Evolutionary conservation across 1,140 invertebrate species (phyloP).

Genomic region (Atta cephalotes): DNA sequence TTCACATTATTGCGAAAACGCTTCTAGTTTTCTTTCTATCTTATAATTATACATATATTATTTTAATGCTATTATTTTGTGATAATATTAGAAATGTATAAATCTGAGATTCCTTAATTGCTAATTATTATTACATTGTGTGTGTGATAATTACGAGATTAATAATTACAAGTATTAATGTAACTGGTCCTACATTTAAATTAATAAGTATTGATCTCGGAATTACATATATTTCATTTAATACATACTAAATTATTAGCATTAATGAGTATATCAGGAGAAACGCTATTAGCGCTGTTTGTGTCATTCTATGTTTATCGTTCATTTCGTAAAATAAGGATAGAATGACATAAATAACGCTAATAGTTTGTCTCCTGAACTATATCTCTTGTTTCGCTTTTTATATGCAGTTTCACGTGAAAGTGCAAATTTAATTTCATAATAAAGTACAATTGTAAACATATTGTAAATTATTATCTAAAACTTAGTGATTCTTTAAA

Average conservation of each 20-base stretch:
- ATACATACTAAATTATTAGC: background rate
- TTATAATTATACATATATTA: background rate
- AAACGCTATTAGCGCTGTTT: too few species aligned
- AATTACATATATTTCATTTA: background rate
- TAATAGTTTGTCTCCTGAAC: too few species aligned
- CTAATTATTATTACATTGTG: background rate
- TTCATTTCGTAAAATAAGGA: too few species aligned
- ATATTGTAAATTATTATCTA: background rate
- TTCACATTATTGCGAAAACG: background rate
- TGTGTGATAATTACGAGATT: background rate
- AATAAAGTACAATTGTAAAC: background rate
- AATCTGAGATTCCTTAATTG: background rate
- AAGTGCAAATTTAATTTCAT: background rate
- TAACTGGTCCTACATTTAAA: background rate
- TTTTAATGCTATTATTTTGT: background rate
- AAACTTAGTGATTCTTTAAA: background rate
- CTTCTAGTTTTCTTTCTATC: background rate
- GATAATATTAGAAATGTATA: conserved; percentile 11
- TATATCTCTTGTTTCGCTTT: background rate
- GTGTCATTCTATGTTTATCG: too few species aligned
- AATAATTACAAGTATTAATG: background rate
- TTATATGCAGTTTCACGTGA: background rate
- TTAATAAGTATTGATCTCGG: background rate
- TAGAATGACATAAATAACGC: too few species aligned
- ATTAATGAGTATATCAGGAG: background rate